Base-by-base conservation (phyloP, 2,888 invertebrate genomes). In the Osmoderma eremita region DNA sequence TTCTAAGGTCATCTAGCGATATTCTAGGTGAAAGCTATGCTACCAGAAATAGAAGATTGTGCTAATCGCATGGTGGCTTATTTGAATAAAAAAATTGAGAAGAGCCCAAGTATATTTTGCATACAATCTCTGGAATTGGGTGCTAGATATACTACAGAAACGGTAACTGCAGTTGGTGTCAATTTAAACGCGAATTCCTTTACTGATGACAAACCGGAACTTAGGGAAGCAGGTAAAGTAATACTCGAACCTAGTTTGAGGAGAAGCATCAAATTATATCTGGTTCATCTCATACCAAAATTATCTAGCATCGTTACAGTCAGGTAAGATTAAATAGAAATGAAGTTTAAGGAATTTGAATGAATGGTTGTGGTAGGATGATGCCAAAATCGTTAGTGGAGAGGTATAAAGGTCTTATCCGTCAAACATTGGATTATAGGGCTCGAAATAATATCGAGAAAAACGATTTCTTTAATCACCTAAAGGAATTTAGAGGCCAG, bases 21-120 rank as follows among this genome's bases (percentile, higher is more conserved):
- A 17, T 53, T 68, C 20, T n/a, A 70, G 70, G 78, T 80, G 1
- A 85, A 84, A 68, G 75, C 82, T 0, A 83, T 83, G 69, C 85
- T 83, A 67, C 79, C 82, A 0, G 75, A 84, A 1, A 81, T 85
- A 2, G 73, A 75, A 3, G 78, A 82, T 15, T 83, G 84, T 10
- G 80, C 82, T 4, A 71, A 77, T 2, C 75, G 78, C 39, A 74
- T 85, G 64, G 78, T 76, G 1, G 70, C 76, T 0, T 81, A 79
- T 69, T 65, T 85, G 0, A 74, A 76, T 0, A 71, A 76, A 10
- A 73, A 79, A 48, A 15, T 73, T 10, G 71, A 77, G 0, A 75
- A 72, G 36, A 72, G 70, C 30, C 1, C 3, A 3, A 74, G 0
- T 39, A 74, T 67, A 30, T 75, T 73, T 64, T 83, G 81, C 49